Conservation (phyloP, 2,113 vertebrate genomes). For the Halichoeres trimaculatus region DNA sequence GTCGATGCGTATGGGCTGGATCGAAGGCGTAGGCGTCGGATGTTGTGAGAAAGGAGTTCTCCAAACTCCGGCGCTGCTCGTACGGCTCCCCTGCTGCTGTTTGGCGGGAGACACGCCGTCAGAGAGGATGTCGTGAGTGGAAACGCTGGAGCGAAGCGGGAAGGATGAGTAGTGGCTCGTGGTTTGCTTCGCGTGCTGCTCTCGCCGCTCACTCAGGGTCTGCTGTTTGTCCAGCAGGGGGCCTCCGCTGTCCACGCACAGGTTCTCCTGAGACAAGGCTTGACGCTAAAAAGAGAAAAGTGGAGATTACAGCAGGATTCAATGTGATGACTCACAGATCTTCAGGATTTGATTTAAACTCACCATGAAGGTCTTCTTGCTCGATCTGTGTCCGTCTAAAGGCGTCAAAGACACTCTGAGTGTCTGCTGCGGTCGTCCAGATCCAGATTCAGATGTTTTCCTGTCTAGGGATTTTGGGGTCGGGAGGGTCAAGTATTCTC, state of each 20-base stretch:
- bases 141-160: slow-evolving; percentile 85
- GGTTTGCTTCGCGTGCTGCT: slow-evolving; percentile 68
- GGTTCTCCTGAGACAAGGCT: slow-evolving; percentile 89
- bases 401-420: slow-evolving; percentile 36
- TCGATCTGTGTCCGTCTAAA: slow-evolving; percentile 27
- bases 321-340: too few species aligned
- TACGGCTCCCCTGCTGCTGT: slow-evolving; percentile 77
- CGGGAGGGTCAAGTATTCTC: slow-evolving; percentile 92
- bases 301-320: too few species aligned
- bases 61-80: slow-evolving; percentile 88
- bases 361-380: slow-evolving; percentile 68
- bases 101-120: slow-evolving; percentile 77
- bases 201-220: slow-evolving; percentile 61
- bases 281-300: slow-evolving; percentile 80
- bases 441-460: slow-evolving; percentile 47
- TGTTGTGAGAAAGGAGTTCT: slow-evolving; percentile 85
- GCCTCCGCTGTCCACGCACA: slow-evolving; percentile 79
- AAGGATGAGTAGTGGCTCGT: slow-evolving; percentile 77
- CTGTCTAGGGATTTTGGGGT: slow-evolving; percentile 86
- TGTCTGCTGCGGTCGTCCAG: slow-evolving; percentile 31
- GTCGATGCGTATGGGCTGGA: slow-evolving; percentile 89
- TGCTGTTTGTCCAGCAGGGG: slow-evolving; percentile 81
- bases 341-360: neutral
- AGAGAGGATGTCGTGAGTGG: slow-evolving; percentile 85
- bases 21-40: slow-evolving; percentile 74